Conservation (phyloP, 2,113 vertebrate species). For the Phainopepla nitens region DNA sequence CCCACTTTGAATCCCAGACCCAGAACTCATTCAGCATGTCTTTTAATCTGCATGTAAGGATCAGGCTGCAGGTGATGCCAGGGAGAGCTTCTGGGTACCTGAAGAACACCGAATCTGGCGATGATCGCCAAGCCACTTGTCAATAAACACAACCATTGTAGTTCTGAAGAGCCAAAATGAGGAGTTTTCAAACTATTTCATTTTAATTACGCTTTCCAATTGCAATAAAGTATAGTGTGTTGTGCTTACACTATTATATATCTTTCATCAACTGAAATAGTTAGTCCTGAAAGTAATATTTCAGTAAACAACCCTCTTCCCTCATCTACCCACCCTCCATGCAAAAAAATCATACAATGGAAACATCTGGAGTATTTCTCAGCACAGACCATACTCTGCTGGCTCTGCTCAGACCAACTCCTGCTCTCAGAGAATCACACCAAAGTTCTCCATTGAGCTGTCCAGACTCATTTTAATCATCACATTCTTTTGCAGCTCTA, state of each 20-base stretch:
- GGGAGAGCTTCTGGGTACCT: neutral
- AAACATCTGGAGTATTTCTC: neutral
- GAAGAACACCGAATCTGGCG: neutral
- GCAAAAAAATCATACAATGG: neutral
- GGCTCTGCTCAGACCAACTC: neutral
- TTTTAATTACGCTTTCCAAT: neutral
- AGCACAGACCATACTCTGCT: neutral
- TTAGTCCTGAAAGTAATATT: neutral
- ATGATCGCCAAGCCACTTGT: neutral
- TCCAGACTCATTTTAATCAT: neutral
- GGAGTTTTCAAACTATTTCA: neutral
- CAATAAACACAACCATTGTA: neutral
- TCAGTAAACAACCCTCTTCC: neutral
- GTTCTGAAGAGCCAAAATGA: neutral
- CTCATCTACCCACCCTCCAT: neutral
- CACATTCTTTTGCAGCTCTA: neutral
- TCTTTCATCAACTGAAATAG: neutral
- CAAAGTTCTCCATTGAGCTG: neutral
- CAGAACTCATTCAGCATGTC: neutral
- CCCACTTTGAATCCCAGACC: neutral
- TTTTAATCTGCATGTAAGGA: neutral
- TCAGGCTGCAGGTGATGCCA: neutral
- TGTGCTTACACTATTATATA: neutral
- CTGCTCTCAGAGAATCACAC: neutral
- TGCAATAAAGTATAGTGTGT: neutral